Base-by-base conservation (phyloP, 1,140 invertebrate species). In the Cotesia glomerata region DNA sequence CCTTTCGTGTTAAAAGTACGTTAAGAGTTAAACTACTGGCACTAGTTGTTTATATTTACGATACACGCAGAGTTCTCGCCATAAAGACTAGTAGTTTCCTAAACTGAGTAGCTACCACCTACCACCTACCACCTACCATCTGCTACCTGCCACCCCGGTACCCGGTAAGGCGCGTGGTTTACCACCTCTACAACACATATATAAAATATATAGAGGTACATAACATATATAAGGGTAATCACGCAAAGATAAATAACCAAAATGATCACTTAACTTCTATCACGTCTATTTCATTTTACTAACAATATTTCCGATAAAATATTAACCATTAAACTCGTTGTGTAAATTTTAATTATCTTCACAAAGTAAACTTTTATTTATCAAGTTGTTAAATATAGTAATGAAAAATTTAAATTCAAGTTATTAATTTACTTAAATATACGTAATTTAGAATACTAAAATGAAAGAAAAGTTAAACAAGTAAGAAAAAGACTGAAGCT, bases 11-110 rank as follows among this genome's bases (percentile, higher is more conserved):
- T 54, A 35, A 18, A n/a, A 45, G 56, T 61, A 69, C 58, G 66
- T 73, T 69, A 73, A 39, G 18, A 56, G 34, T 3, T 11, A 69
- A 73, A 68, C 65, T 54, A 61, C 64, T 52, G 64, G 65, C 49
- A 61, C 64, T 52, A 56, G 65, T 36, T 36, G 63, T 67, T 73
- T 69, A 63, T 39, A 73, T 73, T 68, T 73, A 73, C 71, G 56
- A 73, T 63, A 68, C 56, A 67, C 13, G 45, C 26, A 35, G 34
- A 61, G 72, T 73, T 68, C 49, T 32, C 51, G 16, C 62, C 35
- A n/a, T 7, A 26, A 64, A 49, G 34, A 49, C 62, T 64, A 49
- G 36, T 49, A 49, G 62, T 64, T 45, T 49, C 34, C 62, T 64
- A 11, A 11, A 49, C 39, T 49, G 9, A 16, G 5, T 49, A 58